These are phyloP conservation scores for Silurus asotus DNA, from an alignment of 2,113 vertebrate species.

Conservation along the genomic window DNA sequence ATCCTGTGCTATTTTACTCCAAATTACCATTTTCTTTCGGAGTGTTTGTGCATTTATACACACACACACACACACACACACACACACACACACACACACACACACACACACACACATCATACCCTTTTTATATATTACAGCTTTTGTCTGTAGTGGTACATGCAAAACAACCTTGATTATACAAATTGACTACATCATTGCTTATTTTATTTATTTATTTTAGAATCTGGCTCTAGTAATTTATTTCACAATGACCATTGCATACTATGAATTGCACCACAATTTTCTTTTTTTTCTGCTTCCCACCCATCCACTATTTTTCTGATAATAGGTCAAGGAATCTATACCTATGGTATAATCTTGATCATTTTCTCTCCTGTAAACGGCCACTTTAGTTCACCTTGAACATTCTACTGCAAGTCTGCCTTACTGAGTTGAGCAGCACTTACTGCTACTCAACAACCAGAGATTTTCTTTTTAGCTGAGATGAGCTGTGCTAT, in stretches of 20 bases:
- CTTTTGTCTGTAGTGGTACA: background rate
- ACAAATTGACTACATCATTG: background rate
- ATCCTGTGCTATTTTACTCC: background rate
- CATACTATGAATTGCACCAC: background rate
- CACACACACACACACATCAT: too few species aligned
- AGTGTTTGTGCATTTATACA: background rate
- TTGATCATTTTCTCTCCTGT: background rate
- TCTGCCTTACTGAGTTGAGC: background rate
- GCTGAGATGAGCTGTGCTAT: slow-evolving; percentile 21
- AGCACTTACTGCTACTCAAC: slow-evolving; percentile 3
- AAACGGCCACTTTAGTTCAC: background rate
- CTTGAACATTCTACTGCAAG: background rate
- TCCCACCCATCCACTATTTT: background rate
- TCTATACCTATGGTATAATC: background rate
- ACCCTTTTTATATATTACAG: background rate
- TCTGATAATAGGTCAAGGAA: background rate
- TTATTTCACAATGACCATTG: background rate
- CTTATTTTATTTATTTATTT: background rate
- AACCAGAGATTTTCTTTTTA: slow-evolving; percentile 29
- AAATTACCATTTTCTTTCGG: background rate
- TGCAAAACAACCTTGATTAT: too few species aligned
- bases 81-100: too few species aligned
- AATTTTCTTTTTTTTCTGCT: background rate
- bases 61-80: too few species aligned
- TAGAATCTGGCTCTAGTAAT: background rate